These are phyloP conservation scores for Acanthosepion lycidas DNA, from an alignment of 2,888 invertebrate species.

Conservation along the genomic window DNA sequence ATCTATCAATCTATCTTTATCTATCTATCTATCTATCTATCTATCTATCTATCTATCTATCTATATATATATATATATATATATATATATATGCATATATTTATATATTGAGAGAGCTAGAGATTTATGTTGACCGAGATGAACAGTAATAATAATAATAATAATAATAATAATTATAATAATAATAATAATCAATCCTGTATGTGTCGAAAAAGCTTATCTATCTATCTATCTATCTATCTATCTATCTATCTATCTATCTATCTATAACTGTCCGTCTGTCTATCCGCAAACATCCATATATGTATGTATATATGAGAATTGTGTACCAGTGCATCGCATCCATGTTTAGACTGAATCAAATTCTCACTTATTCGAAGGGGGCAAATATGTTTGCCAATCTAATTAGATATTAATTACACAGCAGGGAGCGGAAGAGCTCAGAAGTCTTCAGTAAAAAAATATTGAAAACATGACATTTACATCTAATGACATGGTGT, in stretches of 20 bases:
- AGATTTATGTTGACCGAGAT: too few relatives aligned
- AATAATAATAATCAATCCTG: too few relatives aligned
- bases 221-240: neutral
- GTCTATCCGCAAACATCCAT: neutral
- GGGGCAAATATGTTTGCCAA: neutral
- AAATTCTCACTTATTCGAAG: neutral
- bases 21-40: neutral
- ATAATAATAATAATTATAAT: too few relatives aligned
- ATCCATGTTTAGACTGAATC: neutral
- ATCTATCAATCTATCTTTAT: neutral
- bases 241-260: neutral
- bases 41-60: neutral
- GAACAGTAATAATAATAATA: too few relatives aligned
- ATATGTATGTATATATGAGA: neutral
- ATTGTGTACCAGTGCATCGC: neutral
- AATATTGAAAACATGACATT: neutral
- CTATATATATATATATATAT: neutral
- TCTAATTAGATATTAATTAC: slow-evolving; percentile 21
- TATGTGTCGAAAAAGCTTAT: too few relatives aligned
- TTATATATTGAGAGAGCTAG: too few relatives aligned
- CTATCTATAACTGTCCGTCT: neutral
- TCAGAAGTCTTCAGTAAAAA: neutral
- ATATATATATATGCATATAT: too few relatives aligned
- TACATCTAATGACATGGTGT: slow-evolving; percentile 11
- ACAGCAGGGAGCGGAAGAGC: neutral